These are phyloP conservation scores for Onychomys arenicola DNA, from an alignment of 2,797 vertebrate genomes.

Conservation along the genomic window DNA sequence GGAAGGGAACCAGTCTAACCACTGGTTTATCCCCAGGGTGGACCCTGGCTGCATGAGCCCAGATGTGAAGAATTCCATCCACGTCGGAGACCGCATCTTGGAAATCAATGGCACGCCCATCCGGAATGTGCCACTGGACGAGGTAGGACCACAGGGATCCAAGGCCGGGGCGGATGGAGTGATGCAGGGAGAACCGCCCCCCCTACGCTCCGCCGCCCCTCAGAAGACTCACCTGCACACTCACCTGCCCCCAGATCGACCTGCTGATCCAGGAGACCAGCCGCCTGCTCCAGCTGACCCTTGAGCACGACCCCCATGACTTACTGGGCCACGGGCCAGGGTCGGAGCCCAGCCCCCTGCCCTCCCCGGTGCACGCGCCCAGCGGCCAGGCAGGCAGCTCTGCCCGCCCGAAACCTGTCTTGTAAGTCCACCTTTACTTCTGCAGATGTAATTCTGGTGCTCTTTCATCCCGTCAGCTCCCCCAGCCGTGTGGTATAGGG, in stretches of 20 bases:
- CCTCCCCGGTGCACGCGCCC: slow-evolving; percentile 88
- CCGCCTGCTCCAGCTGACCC: slow-evolving; percentile 96
- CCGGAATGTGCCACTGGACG: slow-evolving; percentile 95
- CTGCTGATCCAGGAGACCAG: slow-evolving; percentile 97
- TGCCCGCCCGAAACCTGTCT: slow-evolving; percentile 87
- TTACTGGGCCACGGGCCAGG: slow-evolving; percentile 74
- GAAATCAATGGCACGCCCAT: slow-evolving; percentile 99
- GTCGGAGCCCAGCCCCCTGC: slow-evolving; percentile 87
- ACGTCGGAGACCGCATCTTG: slow-evolving; percentile 96
- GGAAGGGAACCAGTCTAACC: background rate
- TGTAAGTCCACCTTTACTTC: slow-evolving; percentile 88
- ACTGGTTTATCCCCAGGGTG: slow-evolving; percentile 87
- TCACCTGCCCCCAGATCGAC: slow-evolving; percentile 90
- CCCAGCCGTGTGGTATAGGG: background rate
- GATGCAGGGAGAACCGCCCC: background rate
- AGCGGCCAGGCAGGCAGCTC: slow-evolving; percentile 86
- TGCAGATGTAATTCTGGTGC: background rate
- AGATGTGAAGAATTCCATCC: slow-evolving; percentile 98
- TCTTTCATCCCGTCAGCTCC: background rate
- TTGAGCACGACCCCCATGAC: slow-evolving; percentile 96
- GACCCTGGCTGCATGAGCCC: slow-evolving; percentile 96
- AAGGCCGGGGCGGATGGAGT: background rate
- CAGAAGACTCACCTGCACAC: rapidly evolving
- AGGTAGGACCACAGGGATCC: slow-evolving; percentile 88
- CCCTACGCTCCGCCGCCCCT: background rate